A percentile compares a stretch with the other conserved stretches of the same genome.
Evolutionary conservation across 2,888 invertebrate genomes (phyloP).

Genomic region (Nudaria mundana): DNA sequence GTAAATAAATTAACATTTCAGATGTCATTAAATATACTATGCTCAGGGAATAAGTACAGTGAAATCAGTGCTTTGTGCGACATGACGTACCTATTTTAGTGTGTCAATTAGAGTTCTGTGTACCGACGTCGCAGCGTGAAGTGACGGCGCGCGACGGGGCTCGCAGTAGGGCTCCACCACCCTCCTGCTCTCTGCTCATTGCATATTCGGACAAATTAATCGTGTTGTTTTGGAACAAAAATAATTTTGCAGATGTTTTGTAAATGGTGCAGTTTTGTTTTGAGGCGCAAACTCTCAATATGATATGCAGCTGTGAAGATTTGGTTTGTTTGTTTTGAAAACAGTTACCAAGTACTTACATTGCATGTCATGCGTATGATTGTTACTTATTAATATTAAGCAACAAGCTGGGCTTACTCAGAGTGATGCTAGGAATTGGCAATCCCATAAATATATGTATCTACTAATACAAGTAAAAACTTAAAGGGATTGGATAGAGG

Average conservation of each 20-base stretch:
- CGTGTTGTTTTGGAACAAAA: constrained; percentile 54
- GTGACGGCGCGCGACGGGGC: constrained; percentile 48
- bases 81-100: constrained; percentile 71
- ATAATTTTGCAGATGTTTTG: constrained; percentile 45
- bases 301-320: constrained; percentile 19
- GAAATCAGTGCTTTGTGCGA: constrained; percentile 49
- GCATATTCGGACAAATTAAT: constrained; percentile 60
- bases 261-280: constrained; percentile 35
- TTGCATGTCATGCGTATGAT: neutral
- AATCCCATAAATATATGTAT: too few species aligned
- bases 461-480: too few species aligned
- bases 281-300: constrained; percentile 18
- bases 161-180: constrained; percentile 31
- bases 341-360: neutral
- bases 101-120: constrained; percentile 79
- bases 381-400: neutral
- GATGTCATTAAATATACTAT: constrained; percentile 22
- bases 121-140: constrained; percentile 69
- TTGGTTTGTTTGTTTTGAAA: constrained; percentile 11
- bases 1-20: constrained; percentile 21
- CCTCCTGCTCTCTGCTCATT: constrained; percentile 42
- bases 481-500: too few species aligned
- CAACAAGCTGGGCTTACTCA: neutral
- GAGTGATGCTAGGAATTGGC: too few species aligned
- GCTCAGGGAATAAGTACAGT: constrained; percentile 40